Base-by-base conservation (phyloP, 2,797 vertebrate genomes). In the Notolepis coatsorum region DNA sequence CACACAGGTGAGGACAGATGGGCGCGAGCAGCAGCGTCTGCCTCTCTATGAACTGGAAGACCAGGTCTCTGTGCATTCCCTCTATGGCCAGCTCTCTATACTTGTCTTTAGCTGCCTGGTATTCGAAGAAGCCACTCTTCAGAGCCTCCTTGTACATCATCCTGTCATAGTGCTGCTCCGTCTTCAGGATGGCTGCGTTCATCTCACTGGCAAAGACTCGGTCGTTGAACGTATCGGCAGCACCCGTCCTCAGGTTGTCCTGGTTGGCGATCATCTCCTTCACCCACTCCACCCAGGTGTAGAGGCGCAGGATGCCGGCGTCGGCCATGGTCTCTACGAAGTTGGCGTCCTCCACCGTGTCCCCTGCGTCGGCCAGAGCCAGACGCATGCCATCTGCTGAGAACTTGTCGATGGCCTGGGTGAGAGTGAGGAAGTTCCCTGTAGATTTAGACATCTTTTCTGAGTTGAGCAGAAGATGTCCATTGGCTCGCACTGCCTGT, bases 381-480 rank as follows among this genome's bases (percentile, higher is more conserved):
- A 99, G 84, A 18, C 98, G 96, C 97, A 99, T 99, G 27, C 97
- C 98, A 69, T 99, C 98, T 53, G 98, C 97, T 30, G 28, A 30
- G 28, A 30, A 30, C 28, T 30, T 30, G 4, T 30, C 28, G 8
- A 30, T 30, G 28, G 28, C 28, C 8, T 30, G 28, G 4, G 4
- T 30, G 4, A 30, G 28, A 8, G 28, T 30, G 28, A 30, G 28
- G 28, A 30, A 30, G 28, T 30, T 30, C 8, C 28, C 98, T n/a
- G 98, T 99, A 50, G 98, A 99, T 87, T 99, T 99, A 73, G 98
- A 99, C 98, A 99, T 99, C 97, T 99, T 99, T 81, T 99, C 98
- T 4, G 97, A 99, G 80, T 99, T 99, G 54, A 99, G 93, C n/a
- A 99, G 91, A 51, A 99, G 93, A 76, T 99, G 98, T 76, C 98